A percentile compares a stretch with the other conserved stretches of the same genome.
These are phyloP conservation scores for Pecten maximus DNA, from an alignment of 2,888 invertebrate species.

Conservation along the genomic window DNA sequence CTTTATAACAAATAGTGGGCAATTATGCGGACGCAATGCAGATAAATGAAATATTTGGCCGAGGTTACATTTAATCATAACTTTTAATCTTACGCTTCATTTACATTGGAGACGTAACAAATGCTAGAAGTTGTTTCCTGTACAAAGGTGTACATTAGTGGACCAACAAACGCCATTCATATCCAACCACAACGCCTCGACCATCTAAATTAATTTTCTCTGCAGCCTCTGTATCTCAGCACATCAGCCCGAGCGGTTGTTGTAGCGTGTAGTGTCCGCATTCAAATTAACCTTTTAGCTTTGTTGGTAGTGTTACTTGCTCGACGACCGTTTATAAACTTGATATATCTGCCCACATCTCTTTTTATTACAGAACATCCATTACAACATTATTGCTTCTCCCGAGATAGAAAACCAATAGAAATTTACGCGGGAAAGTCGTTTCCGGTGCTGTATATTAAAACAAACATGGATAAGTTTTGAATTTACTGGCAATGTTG, in stretches of 20 bases:
- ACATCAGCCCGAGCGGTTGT: background rate
- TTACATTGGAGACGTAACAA: background rate
- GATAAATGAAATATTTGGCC: conserved; percentile 8
- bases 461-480: too few species aligned
- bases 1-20: background rate
- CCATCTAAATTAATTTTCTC: background rate
- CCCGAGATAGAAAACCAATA: too few species aligned
- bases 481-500: too few species aligned
- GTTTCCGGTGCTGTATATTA: too few species aligned
- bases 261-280: background rate
- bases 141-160: background rate
- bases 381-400: background rate
- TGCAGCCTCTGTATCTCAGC: background rate
- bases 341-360: background rate
- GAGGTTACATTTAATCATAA: conserved; percentile 4
- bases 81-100: background rate
- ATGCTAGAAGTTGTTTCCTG: background rate
- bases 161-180: background rate
- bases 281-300: background rate
- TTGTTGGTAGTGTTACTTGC: background rate
- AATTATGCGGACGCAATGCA: conserved; percentile 19
- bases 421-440: too few species aligned
- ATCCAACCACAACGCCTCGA: background rate
- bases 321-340: background rate
- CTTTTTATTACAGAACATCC: background rate